phyloP scores from a whole-genome alignment of 2,113 vertebrate species.

The Uropsilus gracilis region DNA sequence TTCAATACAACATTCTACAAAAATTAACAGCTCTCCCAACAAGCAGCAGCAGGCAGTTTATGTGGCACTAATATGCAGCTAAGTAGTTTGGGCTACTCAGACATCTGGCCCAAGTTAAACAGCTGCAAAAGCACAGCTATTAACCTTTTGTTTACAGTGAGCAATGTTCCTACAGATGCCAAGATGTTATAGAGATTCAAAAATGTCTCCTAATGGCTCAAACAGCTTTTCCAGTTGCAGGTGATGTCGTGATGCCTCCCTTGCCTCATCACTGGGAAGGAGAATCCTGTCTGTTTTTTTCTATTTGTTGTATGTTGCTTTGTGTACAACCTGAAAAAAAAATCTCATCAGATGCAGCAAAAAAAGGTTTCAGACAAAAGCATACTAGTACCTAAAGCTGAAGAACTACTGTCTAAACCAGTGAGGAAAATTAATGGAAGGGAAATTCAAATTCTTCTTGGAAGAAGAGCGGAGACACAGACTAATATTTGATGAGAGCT shows the following conservation, averaged over 20 bases:
- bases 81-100: constrained; percentile 53
- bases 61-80: constrained; percentile 18
- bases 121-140: constrained; percentile 48
- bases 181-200: background rate
- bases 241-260: background rate
- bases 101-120: constrained; percentile 58
- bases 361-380: background rate
- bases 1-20: constrained; percentile 28
- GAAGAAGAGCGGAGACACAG: background rate
- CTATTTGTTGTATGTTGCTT: background rate
- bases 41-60: constrained; percentile 47
- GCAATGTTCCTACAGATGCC: constrained; percentile 5
- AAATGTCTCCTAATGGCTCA: background rate
- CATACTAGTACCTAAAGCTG: background rate
- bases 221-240: background rate
- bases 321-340: background rate
- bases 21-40: constrained; percentile 28
- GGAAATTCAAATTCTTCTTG: background rate
- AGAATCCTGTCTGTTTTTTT: background rate
- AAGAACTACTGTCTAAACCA: background rate
- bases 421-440: background rate
- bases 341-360: background rate
- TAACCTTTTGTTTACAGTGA: constrained; percentile 57
- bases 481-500: background rate
- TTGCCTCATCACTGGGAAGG: background rate